Percentiles rank a stretch among this genome's conserved stretches.
phyloP scores from a whole-genome alignment of 2,113 vertebrate genomes.

The Mugil cephalus region DNA sequence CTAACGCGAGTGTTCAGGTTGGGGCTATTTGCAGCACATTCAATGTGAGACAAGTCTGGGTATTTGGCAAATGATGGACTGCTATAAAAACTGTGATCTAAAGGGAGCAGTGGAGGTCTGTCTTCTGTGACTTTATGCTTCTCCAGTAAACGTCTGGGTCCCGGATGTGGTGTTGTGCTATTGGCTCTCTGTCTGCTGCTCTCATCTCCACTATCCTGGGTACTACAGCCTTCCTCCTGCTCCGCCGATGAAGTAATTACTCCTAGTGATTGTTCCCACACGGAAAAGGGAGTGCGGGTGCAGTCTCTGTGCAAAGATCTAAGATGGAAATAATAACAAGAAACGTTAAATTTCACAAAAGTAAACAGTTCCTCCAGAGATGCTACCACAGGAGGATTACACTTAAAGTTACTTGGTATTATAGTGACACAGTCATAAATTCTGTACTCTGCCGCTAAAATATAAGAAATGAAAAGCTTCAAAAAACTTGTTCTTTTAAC shows the following conservation, averaged over 20 bases:
- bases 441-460: not conserved
- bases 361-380: no score
- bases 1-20: constrained; percentile 2
- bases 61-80: constrained; percentile 15
- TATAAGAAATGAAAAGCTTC: not conserved
- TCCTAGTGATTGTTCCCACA: constrained; percentile 74
- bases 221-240: constrained; percentile 61
- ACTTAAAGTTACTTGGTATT: no score
- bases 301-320: constrained; percentile 52
- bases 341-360: not conserved
- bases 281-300: constrained; percentile 54
- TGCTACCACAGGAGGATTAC: no score
- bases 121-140: constrained; percentile 2
- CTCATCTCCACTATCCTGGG: constrained; percentile 31
- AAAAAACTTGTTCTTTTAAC: not conserved
- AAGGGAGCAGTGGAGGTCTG: not conserved
- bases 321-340: not conserved
- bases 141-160: not conserved
- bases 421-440: no score
- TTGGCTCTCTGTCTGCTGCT: constrained; percentile 10
- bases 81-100: not conserved
- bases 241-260: constrained; percentile 77
- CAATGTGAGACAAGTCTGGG: not conserved
- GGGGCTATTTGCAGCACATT: constrained; percentile 13
- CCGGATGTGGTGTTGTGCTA: not conserved